Evolutionary conservation across 2,888 invertebrate genomes (phyloP).

Genomic region (Leucophenga maculata): DNA sequence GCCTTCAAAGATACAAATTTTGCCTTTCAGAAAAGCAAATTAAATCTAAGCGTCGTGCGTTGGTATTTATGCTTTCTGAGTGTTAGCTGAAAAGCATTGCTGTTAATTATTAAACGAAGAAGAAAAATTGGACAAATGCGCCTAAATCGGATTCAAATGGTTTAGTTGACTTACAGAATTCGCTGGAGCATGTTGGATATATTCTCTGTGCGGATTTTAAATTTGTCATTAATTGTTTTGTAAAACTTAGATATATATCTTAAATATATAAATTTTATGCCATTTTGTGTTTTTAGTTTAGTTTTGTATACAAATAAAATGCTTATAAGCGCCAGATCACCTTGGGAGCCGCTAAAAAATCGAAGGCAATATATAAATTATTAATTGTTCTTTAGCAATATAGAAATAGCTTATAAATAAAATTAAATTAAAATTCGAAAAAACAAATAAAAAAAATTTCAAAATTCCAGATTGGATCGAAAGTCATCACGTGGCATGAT

Average conservation of each 20-base stretch:
- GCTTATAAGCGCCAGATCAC: constrained; percentile 53
- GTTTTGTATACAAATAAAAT: constrained; percentile 36
- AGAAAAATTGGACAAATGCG: constrained; percentile 37
- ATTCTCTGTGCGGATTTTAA: neutral
- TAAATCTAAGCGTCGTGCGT: constrained; percentile 1
- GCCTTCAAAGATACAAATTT: constrained; percentile 6
- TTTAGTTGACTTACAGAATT: constrained; percentile 63
- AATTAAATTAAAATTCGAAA: neutral
- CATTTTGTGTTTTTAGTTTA: constrained; percentile 1
- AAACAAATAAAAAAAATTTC: neutral
- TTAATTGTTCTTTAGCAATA: constrained; percentile 5
- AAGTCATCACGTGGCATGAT: constrained; percentile 94
- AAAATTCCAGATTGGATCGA: constrained; percentile 81
- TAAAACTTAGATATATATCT: neutral
- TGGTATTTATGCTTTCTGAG: constrained; percentile 53
- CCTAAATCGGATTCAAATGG: constrained; percentile 29
- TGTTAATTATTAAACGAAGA: constrained; percentile 48
- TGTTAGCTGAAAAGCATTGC: constrained; percentile 49
- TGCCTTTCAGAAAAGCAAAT: neutral
- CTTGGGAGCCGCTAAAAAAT: constrained; percentile 55
- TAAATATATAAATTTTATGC: neutral
- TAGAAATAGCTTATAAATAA: neutral
- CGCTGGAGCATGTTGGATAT: constrained; percentile 45
- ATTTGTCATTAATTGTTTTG: neutral
- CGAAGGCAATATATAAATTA: constrained; percentile 49